Evolutionary conservation across 2,797 vertebrate genomes (phyloP).

Genomic region (Heliangelus exortis): DNA sequence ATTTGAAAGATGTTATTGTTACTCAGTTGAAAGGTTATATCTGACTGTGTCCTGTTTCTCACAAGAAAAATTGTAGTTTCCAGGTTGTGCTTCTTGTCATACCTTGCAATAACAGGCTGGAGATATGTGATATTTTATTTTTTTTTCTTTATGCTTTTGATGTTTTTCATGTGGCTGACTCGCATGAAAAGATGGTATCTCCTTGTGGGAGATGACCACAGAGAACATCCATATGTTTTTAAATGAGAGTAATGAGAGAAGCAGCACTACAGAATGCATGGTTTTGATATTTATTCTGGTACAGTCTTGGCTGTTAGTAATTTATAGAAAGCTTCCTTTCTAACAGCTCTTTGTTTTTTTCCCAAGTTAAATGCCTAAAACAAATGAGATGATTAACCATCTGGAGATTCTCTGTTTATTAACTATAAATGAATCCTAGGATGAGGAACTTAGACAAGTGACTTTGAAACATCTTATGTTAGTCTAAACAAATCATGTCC

Average conservation of each 20-base stretch:
- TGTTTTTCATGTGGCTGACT: not conserved
- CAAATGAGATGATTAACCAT: not conserved
- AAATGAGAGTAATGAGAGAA: not conserved
- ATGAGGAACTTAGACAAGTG: not conserved
- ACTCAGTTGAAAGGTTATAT: not conserved
- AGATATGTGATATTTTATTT: accelerated
- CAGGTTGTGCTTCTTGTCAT: not conserved
- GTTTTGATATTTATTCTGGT: not conserved
- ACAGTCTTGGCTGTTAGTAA: not conserved
- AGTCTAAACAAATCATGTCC: not conserved
- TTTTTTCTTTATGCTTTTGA: not conserved
- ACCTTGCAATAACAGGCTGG: accelerated
- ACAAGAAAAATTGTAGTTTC: not conserved
- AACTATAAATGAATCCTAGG: not conserved
- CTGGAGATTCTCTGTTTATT: not conserved
- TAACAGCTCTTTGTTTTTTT: not conserved
- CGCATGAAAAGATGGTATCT: not conserved
- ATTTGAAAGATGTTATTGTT: not conserved
- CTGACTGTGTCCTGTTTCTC: not conserved
- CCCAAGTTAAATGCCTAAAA: not conserved
- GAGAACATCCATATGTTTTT: not conserved
- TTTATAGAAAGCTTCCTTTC: not conserved
- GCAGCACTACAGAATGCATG: not conserved
- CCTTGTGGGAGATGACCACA: not conserved
- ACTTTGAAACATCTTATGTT: not conserved